Evolutionary conservation across 2,888 invertebrate genomes (phyloP), one percentile per base, ranked within the genome.

Genomic region (Aromia moschata): DNA sequence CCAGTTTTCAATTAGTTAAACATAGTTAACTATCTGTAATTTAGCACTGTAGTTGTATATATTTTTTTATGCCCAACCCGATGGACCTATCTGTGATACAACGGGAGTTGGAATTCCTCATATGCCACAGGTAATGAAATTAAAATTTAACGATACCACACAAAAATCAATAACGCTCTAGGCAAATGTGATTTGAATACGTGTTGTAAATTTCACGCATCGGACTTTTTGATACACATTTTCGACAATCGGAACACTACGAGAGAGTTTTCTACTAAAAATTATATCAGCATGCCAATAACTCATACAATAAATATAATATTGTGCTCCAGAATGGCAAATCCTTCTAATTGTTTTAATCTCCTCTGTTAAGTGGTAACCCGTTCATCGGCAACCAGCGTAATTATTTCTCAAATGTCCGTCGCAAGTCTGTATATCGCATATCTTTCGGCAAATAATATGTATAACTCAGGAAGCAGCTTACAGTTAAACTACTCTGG

Each of bases 401-500:
- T 59, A n/a, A n/a, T 51, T 60, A 54, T 52, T 45, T 20, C 45
- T 12, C 38, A 36, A 49, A 44, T 30, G 37, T 44, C 36, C 37
- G 30, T 51, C n/a, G 49, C 25, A 12, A 31, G 18, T 47, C 18
- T 40, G 38, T 44, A 47, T 38, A 58, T 62, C 17, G 57, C 44
- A 49, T 49, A 57, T 61, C 49, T 55, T 55, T 51, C 49, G 53
- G 57, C 60, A 57, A 70, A 67, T 68, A 64, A 59, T 66, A 69
- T 67, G 67, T 67, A 65, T 66, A 67, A 64, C 60, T 63, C 68
- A 63, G 60, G 57, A 69, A 69, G 67, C 60, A 63, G 65, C 69
- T 65, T 64, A 67, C 67, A 67, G 71, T 72, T 74, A 71, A 74
- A 74, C 75, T 73, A 73, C 74, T 72, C 69, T 51, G 72, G 72